A percentile compares a stretch with the other conserved stretches of the same genome.
phyloP scores from a whole-genome alignment of 2,888 invertebrate species.

The Palloptera scutellata region DNA sequence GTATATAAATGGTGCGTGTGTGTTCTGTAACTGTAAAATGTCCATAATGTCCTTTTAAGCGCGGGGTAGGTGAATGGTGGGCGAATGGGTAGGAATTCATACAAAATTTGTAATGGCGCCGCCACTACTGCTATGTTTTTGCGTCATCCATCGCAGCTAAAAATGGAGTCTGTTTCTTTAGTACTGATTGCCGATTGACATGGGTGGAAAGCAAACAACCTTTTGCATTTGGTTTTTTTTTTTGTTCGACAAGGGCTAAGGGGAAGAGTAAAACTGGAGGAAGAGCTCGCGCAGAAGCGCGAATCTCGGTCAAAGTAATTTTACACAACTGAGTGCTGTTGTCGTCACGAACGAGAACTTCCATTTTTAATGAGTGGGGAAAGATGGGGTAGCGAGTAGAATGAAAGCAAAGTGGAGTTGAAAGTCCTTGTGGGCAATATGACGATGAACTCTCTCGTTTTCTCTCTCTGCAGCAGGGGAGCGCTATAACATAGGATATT shows the following conservation, averaged over 20 bases:
- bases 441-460: too few relatives aligned
- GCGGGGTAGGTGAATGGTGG: not conserved
- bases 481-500: too few relatives aligned
- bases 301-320: slow-evolving; percentile 64
- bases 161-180: not conserved
- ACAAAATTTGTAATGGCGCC: slow-evolving; percentile 51
- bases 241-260: too few relatives aligned
- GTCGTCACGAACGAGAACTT: too few relatives aligned
- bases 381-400: too few relatives aligned
- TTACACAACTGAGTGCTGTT: slow-evolving; percentile 54
- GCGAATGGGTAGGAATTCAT: not conserved
- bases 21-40: not conserved
- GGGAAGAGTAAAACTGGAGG: not conserved
- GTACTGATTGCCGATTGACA: too few relatives aligned
- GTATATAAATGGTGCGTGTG: slow-evolving; percentile 13
- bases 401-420: too few relatives aligned
- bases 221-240: too few relatives aligned
- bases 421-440: too few relatives aligned
- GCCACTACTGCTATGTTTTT: slow-evolving; percentile 15
- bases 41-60: not conserved
- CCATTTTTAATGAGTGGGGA: too few relatives aligned
- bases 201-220: too few relatives aligned
- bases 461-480: too few relatives aligned
- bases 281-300: slow-evolving; percentile 31
- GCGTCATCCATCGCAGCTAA: not conserved